phyloP scores from a whole-genome alignment of 2,113 vertebrate species.

The Eurystomus gularis region DNA sequence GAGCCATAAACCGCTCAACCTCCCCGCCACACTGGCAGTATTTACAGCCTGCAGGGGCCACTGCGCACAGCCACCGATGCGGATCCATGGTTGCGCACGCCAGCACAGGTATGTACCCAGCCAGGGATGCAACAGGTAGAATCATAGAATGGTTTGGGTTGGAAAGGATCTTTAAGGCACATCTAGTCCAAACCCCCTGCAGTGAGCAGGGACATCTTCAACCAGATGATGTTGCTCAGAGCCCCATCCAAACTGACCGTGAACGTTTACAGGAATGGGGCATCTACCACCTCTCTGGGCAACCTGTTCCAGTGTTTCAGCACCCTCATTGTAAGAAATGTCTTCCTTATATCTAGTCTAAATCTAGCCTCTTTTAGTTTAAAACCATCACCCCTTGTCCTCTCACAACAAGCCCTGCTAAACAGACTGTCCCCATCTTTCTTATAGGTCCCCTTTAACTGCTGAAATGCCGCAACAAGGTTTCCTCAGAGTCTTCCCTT shows the following conservation, averaged over 20 bases:
- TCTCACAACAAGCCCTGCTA: not conserved
- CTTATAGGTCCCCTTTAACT: not conserved
- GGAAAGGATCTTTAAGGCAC: not conserved
- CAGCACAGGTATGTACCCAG: not conserved
- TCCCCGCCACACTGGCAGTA: conserved; percentile 68
- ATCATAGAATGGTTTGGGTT: not conserved
- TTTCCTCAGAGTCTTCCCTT: not conserved
- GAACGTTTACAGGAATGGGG: too few relatives aligned
- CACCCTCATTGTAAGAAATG: not conserved
- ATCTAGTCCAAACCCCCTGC: not conserved
- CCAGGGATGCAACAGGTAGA: not conserved
- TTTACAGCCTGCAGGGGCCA: conserved; percentile 77
- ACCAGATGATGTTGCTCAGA: too few relatives aligned
- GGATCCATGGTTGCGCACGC: not conserved
- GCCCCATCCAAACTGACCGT: too few relatives aligned
- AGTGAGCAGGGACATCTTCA: too few relatives aligned
- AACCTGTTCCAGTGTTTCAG: not conserved
- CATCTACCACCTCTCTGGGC: not conserved
- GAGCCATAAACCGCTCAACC: conserved; percentile 79
- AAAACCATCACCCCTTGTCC: not conserved
- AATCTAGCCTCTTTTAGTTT: not conserved
- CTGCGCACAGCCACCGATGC: not conserved
- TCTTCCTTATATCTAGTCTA: not conserved
- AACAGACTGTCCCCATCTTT: not conserved
- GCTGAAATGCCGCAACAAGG: not conserved